phyloP scores from a whole-genome alignment of 2,113 vertebrate species.

The Microcebus lehilahytsara region DNA sequence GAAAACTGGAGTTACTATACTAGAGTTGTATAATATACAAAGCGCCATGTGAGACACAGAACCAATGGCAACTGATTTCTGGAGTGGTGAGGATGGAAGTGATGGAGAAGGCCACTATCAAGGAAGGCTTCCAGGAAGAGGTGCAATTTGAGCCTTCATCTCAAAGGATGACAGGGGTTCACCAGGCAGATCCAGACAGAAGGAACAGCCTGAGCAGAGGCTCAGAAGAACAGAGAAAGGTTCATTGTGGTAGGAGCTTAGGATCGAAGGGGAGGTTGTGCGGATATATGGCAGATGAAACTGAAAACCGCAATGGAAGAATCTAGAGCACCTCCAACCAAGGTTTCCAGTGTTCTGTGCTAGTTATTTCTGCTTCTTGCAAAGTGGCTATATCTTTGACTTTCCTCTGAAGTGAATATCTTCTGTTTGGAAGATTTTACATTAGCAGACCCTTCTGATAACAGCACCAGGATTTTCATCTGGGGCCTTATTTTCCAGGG shows the following conservation, averaged over 20 bases:
- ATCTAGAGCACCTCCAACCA: background rate
- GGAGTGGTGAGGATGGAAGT: background rate
- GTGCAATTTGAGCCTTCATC: background rate
- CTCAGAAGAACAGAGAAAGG: background rate
- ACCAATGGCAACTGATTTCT: background rate
- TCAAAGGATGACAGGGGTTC: background rate
- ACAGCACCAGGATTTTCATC: background rate
- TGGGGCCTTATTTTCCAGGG: background rate
- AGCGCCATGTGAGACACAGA: background rate
- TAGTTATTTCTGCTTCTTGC: background rate
- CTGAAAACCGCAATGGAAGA: background rate
- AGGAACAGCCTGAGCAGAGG: background rate
- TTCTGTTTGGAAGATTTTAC: background rate
- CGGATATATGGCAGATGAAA: background rate
- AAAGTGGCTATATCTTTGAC: background rate
- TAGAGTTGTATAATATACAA: background rate
- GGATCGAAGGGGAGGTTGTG: background rate
- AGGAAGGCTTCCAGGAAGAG: background rate
- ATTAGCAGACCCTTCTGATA: background rate
- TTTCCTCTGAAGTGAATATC: background rate
- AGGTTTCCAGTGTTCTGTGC: background rate
- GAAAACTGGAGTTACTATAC: background rate
- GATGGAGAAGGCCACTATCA: background rate
- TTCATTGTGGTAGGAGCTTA: background rate
- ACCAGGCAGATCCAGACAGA: background rate